Percentiles rank a stretch among this genome's conserved stretches.
These are phyloP conservation scores for Arothron firmamentum DNA, from an alignment of 2,113 vertebrate species.

Conservation along the genomic window DNA sequence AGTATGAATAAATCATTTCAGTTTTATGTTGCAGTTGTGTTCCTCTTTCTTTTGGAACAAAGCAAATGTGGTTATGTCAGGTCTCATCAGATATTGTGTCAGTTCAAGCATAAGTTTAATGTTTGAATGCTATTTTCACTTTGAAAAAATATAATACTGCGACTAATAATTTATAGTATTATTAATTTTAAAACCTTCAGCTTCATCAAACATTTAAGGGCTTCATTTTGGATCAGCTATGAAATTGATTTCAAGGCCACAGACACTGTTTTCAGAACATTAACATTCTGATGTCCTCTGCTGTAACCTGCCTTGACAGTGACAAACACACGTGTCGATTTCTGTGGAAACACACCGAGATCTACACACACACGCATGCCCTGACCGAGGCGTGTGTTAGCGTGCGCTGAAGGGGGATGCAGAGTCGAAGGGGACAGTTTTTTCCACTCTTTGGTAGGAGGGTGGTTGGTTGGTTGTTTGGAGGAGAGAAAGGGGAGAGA, in stretches of 20 bases:
- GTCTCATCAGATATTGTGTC: conserved; percentile 38
- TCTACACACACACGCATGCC: conserved; percentile 12
- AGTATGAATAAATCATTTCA: conserved; percentile 59
- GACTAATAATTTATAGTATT: conserved; percentile 43
- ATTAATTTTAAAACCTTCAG: conserved; percentile 33
- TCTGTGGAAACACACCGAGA: conserved; percentile 7
- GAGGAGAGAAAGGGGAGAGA: conserved; percentile 21
- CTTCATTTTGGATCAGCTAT: conserved; percentile 26
- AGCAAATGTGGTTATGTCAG: conserved; percentile 52
- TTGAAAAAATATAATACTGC: conserved; percentile 25
- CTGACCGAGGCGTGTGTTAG: conserved; percentile 15
- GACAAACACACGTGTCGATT: conserved; percentile 12
- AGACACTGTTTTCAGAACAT: conserved; percentile 8
- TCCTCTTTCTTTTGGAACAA: conserved; percentile 52
- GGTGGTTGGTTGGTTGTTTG: conserved; percentile 62
- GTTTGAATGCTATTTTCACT: conserved; percentile 12
- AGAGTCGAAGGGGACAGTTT: conserved; percentile 51
- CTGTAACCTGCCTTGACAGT: background rate
- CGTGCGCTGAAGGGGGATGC: conserved; percentile 27
- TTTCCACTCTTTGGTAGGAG: conserved; percentile 49
- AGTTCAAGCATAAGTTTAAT: conserved; percentile 27
- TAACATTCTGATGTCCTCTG: background rate
- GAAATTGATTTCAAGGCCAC: conserved; percentile 16
- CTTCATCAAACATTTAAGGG: conserved; percentile 34
- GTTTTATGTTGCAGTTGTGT: conserved; percentile 36